These are phyloP conservation scores for Oscheius onirici DNA, from an alignment of 2,888 invertebrate genomes.

Conservation along the genomic window DNA sequence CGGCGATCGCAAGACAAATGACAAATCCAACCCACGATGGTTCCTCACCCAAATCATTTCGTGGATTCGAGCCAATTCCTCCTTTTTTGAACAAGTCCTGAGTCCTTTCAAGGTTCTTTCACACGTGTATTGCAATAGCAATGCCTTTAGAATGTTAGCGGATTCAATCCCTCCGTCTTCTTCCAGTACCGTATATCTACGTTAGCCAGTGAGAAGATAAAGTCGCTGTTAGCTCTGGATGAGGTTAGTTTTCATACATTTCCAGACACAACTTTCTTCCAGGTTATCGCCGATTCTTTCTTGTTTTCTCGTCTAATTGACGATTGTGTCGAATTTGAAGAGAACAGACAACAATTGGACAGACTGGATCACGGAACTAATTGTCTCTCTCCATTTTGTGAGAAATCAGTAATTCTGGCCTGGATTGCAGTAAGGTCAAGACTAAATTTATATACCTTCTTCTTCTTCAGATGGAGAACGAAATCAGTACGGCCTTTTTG, in stretches of 20 bases:
- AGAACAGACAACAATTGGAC: slow-evolving; percentile 3
- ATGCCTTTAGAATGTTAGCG: background rate
- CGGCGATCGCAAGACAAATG: slow-evolving; percentile 42
- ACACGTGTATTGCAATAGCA: too few relatives aligned
- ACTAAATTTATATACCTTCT: background rate
- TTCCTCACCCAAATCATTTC: slow-evolving; percentile 27
- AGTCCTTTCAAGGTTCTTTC: background rate
- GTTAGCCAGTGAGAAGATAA: slow-evolving; percentile 12
- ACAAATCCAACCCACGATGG: slow-evolving; percentile 45
- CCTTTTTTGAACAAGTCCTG: slow-evolving; percentile 20
- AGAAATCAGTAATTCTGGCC: background rate
- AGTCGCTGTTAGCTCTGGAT: background rate
- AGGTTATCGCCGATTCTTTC: slow-evolving; percentile 7
- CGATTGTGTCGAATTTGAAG: slow-evolving; percentile 30
- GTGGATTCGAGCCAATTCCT: slow-evolving; percentile 21
- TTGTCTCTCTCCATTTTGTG: background rate
- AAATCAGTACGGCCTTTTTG: slow-evolving; percentile 11
- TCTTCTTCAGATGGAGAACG: slow-evolving; percentile 32
- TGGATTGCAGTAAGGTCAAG: slow-evolving; percentile 4
- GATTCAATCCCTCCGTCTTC: slow-evolving; percentile 2
- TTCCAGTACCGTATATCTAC: slow-evolving; percentile 10
- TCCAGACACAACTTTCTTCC: background rate
- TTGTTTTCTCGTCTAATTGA: slow-evolving; percentile 30
- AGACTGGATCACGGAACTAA: background rate
- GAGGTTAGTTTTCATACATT: slow-evolving; percentile 2